Evolutionary conservation across 2,888 invertebrate genomes (phyloP), one percentile per base, ranked within the genome.

Genomic region (Halictus ligatus): DNA sequence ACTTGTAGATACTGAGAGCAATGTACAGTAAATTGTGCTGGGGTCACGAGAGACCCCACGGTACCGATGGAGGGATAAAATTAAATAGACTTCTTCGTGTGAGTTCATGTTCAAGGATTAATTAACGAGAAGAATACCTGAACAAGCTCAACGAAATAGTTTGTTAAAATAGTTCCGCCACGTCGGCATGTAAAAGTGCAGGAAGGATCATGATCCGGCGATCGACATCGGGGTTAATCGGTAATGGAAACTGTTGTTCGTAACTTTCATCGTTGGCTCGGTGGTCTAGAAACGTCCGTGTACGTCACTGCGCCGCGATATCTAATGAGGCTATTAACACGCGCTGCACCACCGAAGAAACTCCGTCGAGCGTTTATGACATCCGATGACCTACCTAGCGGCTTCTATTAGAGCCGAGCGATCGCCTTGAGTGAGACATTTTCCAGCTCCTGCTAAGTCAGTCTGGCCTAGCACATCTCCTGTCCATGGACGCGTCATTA

Each of bases 251-350:
- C 60, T 25, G 60, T 25, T 25, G 60, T 60, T 25, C 25, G 25
- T 25, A 60, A 60, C 60, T 67, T 67, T 67, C 35, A 29, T 35
- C 67, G 67, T 35, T 67, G 29, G 35, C 15, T 18, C 18, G 67
- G 73, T 83, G 85, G 85, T 83, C 73, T 54, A 72, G 73, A 75
- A 69, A 50, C 72, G 60, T 43, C 82, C 75, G 75, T 69, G 54
- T 80, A 85, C 88, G 86, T 84, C 80, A 83, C 75, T 81, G 87
- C 50, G 69, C 71, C 80, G 81, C 81, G 92, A 89, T 90, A 92
- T 92, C 92, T 94, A 93, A 94, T 92, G 92, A 92, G 91, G 91
- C 92, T 88, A 94, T 94, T 94, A 94, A 92, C 92, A 94, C 92
- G 93, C 94, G 89, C 85, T 86, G 88, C 91, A 88, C 87, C 87